These are phyloP conservation scores for Penelope pileata DNA, from an alignment of 2,113 vertebrate species.

Conservation along the genomic window DNA sequence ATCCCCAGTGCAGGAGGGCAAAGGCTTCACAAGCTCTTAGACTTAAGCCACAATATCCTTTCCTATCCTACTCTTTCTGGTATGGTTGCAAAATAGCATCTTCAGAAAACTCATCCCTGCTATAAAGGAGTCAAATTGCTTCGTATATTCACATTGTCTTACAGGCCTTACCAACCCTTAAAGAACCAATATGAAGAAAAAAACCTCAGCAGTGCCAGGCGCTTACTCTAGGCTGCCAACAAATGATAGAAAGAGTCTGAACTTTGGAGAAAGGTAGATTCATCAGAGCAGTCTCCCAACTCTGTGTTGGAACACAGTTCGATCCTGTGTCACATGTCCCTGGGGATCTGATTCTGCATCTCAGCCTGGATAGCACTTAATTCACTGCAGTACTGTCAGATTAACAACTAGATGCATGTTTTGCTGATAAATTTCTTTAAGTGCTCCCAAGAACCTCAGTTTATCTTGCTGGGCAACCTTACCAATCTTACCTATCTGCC, in stretches of 20 bases:
- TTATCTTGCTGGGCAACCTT: neutral
- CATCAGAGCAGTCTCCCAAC: neutral
- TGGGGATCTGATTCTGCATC: neutral
- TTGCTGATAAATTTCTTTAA: neutral
- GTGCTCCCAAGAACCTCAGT: neutral
- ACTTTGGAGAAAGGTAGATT: neutral
- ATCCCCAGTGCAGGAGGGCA: neutral
- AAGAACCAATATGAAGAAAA: neutral
- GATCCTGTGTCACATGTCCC: too few relatives aligned
- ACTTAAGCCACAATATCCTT: neutral
- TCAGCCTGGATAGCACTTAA: neutral
- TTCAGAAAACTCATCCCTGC: neutral
- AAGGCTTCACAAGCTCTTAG: neutral
- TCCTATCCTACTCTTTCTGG: neutral
- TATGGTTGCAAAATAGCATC: neutral
- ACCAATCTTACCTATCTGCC: neutral
- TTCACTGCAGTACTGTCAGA: too few relatives aligned
- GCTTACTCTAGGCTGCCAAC: neutral
- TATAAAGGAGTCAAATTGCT: neutral
- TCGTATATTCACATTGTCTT: neutral
- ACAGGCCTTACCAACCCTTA: neutral
- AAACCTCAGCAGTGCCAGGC: neutral
- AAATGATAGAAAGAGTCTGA: neutral
- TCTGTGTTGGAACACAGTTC: too few relatives aligned
- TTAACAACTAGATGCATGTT: neutral